Evolutionary conservation across 2,797 vertebrate genomes (phyloP).

Genomic region (Anguilla anguilla): DNA sequence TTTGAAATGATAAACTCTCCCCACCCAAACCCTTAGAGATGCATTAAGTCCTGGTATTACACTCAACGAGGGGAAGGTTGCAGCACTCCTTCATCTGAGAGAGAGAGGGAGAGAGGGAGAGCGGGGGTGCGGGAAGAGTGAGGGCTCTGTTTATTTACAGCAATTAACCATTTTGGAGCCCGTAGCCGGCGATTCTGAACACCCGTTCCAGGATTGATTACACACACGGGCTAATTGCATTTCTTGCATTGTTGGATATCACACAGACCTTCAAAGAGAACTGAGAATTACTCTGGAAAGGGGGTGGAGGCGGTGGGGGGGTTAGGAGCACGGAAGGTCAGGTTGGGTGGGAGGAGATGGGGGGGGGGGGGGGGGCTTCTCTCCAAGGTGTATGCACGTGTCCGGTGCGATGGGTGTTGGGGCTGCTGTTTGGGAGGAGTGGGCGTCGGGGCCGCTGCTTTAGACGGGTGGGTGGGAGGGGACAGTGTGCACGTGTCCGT

Average conservation of each 20-base stretch:
- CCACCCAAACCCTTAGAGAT: constrained; percentile 83
- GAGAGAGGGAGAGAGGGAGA: constrained; percentile 55
- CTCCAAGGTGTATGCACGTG: constrained; percentile 30
- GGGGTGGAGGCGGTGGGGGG: constrained; percentile 25
- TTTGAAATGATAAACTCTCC: constrained; percentile 91
- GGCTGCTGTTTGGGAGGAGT: constrained; percentile 16
- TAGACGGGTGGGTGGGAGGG: not conserved
- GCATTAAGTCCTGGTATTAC: constrained; percentile 83
- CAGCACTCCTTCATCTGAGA: constrained; percentile 74
- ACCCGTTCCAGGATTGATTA: constrained; percentile 69
- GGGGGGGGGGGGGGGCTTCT: not conserved
- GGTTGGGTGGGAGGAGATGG: not conserved
- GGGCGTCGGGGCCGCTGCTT: constrained; percentile 14
- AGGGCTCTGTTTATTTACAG: constrained; percentile 70
- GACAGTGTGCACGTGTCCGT: not conserved
- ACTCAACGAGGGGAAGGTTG: constrained; percentile 81
- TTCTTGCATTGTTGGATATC: constrained; percentile 70
- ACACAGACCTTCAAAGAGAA: constrained; percentile 74
- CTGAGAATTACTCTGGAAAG: constrained; percentile 38
- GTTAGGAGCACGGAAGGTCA: constrained; percentile 53
- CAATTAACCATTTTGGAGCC: constrained; percentile 79
- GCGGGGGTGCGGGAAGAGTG: constrained; percentile 43
- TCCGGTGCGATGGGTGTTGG: not conserved
- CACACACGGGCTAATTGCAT: constrained; percentile 70
- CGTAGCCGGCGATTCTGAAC: constrained; percentile 71